Evolutionary conservation across 2,113 vertebrate genomes (phyloP).

Genomic region (Athene cunicularia): DNA sequence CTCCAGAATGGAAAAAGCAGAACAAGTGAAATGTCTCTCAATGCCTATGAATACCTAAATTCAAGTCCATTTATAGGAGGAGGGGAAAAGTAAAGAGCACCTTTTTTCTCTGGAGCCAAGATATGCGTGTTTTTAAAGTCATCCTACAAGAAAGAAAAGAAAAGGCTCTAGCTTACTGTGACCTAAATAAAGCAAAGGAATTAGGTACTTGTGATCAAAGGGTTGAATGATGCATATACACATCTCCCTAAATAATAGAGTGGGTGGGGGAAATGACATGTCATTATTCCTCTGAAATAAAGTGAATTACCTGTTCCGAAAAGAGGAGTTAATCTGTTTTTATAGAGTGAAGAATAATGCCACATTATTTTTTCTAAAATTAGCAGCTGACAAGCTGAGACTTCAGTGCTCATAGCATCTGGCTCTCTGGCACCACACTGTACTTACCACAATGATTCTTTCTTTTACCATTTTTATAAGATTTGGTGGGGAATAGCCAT

Average conservation of each 20-base stretch:
- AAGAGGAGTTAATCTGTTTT: constrained; percentile 50
- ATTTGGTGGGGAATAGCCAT: neutral
- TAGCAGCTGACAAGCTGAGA: constrained; percentile 36
- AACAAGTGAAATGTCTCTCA: neutral
- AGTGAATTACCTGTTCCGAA: constrained; percentile 39
- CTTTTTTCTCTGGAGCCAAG: constrained; percentile 2
- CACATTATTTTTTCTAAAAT: constrained; percentile 52
- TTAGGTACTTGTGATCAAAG: constrained; percentile 53
- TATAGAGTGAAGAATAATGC: constrained; percentile 43
- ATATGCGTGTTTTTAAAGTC: constrained; percentile 28
- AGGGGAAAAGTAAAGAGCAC: neutral
- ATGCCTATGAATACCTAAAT: neutral
- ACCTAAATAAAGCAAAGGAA: constrained; percentile 56
- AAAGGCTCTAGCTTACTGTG: constrained; percentile 35
- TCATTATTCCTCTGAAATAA: constrained; percentile 53
- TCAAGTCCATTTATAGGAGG: neutral
- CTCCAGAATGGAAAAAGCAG: neutral
- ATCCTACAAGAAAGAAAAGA: constrained; percentile 22
- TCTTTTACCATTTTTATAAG: neutral
- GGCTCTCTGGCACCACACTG: neutral
- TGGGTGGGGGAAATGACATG: constrained; percentile 15
- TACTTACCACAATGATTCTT: neutral
- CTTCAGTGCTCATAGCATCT: neutral
- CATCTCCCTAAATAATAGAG: constrained; percentile 38
- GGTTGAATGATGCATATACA: constrained; percentile 49